phyloP scores from a whole-genome alignment of 1,140 invertebrate genomes.

The Pseudomyrmex pallidus region DNA sequence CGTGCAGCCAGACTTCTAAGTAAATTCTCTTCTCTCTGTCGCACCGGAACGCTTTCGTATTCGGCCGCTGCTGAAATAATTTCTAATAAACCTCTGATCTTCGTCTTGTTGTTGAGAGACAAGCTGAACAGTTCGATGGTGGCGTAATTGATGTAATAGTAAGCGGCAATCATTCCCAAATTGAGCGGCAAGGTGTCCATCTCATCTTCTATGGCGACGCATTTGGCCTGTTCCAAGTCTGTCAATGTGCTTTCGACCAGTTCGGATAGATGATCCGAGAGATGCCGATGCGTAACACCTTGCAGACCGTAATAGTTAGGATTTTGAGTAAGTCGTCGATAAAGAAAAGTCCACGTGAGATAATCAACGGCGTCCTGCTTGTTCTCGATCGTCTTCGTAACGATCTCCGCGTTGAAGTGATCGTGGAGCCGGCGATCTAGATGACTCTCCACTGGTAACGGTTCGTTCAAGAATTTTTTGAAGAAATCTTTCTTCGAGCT shows the following conservation, averaged over 20 bases:
- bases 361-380: slow-evolving; percentile 99
- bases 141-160: slow-evolving; percentile 99
- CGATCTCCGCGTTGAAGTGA: slow-evolving; percentile 99
- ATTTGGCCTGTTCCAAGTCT: slow-evolving; percentile 99
- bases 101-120: slow-evolving; percentile 98
- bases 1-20: slow-evolving; percentile 92
- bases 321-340: slow-evolving; percentile 98
- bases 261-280: slow-evolving; percentile 99
- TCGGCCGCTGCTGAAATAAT: slow-evolving; percentile 99
- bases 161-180: slow-evolving; percentile 99
- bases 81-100: slow-evolving; percentile 98
- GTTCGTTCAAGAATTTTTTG: slow-evolving; percentile 99
- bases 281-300: slow-evolving; percentile 97
- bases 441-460: slow-evolving; percentile 98
- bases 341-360: slow-evolving; percentile 99
- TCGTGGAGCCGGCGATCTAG: slow-evolving; percentile 98
- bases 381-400: slow-evolving; percentile 99
- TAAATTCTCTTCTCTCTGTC: slow-evolving; percentile 97
- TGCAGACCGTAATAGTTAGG: slow-evolving; percentile 99
- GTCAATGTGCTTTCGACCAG: slow-evolving; percentile 98
- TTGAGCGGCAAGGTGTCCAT: slow-evolving; percentile 98
- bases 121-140: slow-evolving; percentile 99
- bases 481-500: slow-evolving; percentile 99
- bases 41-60: slow-evolving; percentile 96
- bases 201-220: slow-evolving; percentile 99